Evolutionary conservation across 2,113 vertebrate species (phyloP), one percentile per base, ranked within the genome.

Genomic region (Tyrannus savana): DNA sequence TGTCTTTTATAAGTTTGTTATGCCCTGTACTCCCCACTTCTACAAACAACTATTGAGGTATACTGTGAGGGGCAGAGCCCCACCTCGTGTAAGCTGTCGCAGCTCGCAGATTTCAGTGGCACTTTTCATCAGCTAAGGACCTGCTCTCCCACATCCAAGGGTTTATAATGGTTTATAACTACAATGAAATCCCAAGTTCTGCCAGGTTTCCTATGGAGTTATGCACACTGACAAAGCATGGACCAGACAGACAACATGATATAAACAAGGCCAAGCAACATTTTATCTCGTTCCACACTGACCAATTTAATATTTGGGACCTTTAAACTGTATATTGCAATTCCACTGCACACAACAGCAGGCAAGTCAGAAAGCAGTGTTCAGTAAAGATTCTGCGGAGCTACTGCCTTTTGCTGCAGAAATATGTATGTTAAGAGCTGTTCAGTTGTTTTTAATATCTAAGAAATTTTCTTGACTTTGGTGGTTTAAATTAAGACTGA

Each of bases 401-500:
- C 21, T 58, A 35, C 22, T 21, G 21, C 33, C 56, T 59, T 59
- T 59, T 35, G 56, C 22, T 59, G 56, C 13, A 59, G 22, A 59
- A 59, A 35, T 59, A 35, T 35, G 21, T 23, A 35, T 35, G 24
- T 39, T 53, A 91, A 71, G 58, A 95, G 62, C 21, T 42, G 77
- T 27, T 87, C 73, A 91, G 55, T 41, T 31, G 42, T 5, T 84
- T 93, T 77, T 55, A 90, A 47, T 52, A 60, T 9, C 4, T 17
- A 53, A 81, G 42, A 80, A 33, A 68, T 78, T 39, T 44, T 49
- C 27, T 56, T 81, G 28, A 58, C 37, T 93, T 85, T 67, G 42
- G 31, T 41, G 56, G 44, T 67, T 92, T 91, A 87, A 83, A 60
- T 52, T 72, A 90, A 78, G 58, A 80, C 19, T 74, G 42, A 63